A percentile compares a stretch with the other conserved stretches of the same genome.
Evolutionary conservation across 2,888 invertebrate genomes (phyloP).

Genomic region (Lasius fuliginosus): DNA sequence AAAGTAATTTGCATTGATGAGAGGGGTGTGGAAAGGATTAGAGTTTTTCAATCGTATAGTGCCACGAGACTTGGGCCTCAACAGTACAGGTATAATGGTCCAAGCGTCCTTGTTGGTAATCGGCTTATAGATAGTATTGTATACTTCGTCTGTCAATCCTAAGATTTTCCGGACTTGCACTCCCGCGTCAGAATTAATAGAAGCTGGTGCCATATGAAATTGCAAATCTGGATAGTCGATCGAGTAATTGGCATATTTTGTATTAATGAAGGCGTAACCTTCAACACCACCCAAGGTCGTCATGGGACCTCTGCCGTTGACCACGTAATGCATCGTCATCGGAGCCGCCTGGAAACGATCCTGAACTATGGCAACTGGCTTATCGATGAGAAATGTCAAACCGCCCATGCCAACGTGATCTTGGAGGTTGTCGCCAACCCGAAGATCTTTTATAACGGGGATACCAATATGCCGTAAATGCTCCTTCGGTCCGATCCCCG

Average conservation of each 20-base stretch:
- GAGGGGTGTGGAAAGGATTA: conserved; percentile 95
- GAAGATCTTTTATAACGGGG: conserved; percentile 91
- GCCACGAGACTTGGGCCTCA: conserved; percentile 93
- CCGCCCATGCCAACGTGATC: conserved; percentile 96
- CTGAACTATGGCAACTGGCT: conserved; percentile 94
- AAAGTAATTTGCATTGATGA: conserved; percentile 97
- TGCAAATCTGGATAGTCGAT: conserved; percentile 95
- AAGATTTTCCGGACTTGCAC: conserved; percentile 92
- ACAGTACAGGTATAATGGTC: conserved; percentile 94
- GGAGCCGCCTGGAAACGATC: conserved; percentile 92
- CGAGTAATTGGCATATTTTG: conserved; percentile 92
- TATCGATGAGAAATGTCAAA: conserved; percentile 92
- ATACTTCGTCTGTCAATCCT: conserved; percentile 93
- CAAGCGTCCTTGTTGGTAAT: conserved; percentile 93
- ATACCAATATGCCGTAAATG: conserved; percentile 92
- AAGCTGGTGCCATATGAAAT: conserved; percentile 97
- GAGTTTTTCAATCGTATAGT: conserved; percentile 92
- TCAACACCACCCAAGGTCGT: conserved; percentile 95
- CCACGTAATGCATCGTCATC: conserved; percentile 93
- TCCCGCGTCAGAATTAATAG: conserved; percentile 93
- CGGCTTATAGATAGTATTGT: conserved; percentile 93
- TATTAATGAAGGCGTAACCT: conserved; percentile 95
- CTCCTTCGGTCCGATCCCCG: conserved; percentile 92
- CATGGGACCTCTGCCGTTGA: conserved; percentile 94
- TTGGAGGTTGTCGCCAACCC: conserved; percentile 93